Evolutionary conservation across 2,888 invertebrate genomes (phyloP), one percentile per base, ranked within the genome.

Genomic region (Nemotelus nigrinus): DNA sequence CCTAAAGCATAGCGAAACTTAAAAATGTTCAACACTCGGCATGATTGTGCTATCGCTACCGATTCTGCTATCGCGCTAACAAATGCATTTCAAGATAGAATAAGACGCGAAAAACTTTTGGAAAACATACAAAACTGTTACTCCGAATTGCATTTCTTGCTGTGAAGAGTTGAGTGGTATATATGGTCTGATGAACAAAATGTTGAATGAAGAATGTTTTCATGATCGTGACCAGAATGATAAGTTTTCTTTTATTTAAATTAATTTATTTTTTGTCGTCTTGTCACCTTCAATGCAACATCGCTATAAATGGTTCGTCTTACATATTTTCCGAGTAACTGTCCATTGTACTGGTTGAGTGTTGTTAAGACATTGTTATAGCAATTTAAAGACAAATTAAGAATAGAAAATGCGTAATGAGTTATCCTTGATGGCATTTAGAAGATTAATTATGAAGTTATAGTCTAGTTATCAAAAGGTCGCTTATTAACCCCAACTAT

Each of bases 221-320:
- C 41, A 60, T 63, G 63, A 60, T 74, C 74, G 74, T 74, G 74
- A 74, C 63, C 48, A 50, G 74, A 74, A 74, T 74, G 44, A 47
- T 74, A 55, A 70, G 55, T 70, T 70, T 70, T 43, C 70, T 55
- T 70, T 70, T 70, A 70, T 70, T 75, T 64, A 41, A 64, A 47
- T 48, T 76, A 53, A 25, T 1, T 25, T 25, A 25, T 25, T 25
- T 10, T 10, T 43, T 65, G 10, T 57, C 55, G 43, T 50, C 50
- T 8, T 25, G 43, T 43, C 63, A 25, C 43, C 43, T 63, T 63
- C 63, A 63, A 63, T 63, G 63, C 25, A 41, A 25, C 63, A 63
- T 41, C 43, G 63, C 63, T 43, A 63, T 39, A 7, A 63, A 63
- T 63, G 63, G 39, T 63, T 63, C 63, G 8, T 63, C 1, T 63